Base-by-base conservation (phyloP, 2,888 invertebrate species). In the Nemapogon koenigi region DNA sequence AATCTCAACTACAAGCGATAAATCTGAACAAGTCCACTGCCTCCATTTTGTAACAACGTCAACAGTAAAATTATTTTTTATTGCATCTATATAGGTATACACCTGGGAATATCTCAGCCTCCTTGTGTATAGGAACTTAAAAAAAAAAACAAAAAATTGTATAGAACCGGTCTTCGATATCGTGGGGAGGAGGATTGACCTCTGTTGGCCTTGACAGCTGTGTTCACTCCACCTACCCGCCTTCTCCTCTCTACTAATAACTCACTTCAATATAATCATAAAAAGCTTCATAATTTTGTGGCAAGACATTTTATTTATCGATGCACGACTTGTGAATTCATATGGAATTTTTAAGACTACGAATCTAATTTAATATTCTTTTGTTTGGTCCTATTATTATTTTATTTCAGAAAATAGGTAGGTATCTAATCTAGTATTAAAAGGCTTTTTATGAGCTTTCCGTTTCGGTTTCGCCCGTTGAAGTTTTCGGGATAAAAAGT, bases 191-290 rank as follows among this genome's bases (percentile, higher is more conserved):
- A 57, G 73, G 71, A 78, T 60, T 78, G 76, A 78, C 76, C 76
- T 72, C 75, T 55, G 60, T 70, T 78, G 76, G 76, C 76, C 76
- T 78, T 76, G 76, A 76, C 76, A 75, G 75, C 73, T 69, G 75
- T 66, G 71, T 61, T 66, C 69, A 59, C 64, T 64, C 57, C 61
- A 55, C 47, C 56, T 58, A 52, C 33, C 49, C 63, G 58, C 56
- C 63, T 66, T 64, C 62, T 66, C 65, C 43, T 59, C 59, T 64
- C 69, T 62, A 70, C 75, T 72, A 73, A 73, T 75, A 75, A 33
- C 33, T 33, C 33, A 33, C 33, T 33, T 33, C 13, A 33, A 19
- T 33, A 33, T 33, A 33, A 33, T 33, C 18, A 33, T 33, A 33
- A 33, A 33, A 33, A 33, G 33, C 33, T 33, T 33, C 19, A 19